Conservation (phyloP, 1,140 invertebrate genomes). For the Pseudoatta argentina region DNA sequence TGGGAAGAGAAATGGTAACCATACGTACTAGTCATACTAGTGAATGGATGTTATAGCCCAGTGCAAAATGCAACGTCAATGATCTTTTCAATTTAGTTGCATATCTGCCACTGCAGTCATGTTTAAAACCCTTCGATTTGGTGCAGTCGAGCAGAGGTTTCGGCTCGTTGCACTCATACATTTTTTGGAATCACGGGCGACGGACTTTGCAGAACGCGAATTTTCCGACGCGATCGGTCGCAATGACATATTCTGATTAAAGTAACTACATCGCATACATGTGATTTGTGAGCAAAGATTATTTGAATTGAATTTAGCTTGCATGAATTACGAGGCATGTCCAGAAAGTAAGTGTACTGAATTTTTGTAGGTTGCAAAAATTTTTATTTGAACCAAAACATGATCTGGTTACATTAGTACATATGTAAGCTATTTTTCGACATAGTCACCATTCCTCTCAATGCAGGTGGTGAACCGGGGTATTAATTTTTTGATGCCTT, state of each 20-base stretch:
- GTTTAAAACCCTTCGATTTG: constrained; percentile 58
- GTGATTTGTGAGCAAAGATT: neutral
- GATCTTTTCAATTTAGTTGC: constrained; percentile 39
- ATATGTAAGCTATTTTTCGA: no score
- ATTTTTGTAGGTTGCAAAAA: no score
- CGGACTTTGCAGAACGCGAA: neutral
- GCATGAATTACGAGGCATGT: no score
- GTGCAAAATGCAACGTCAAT: constrained; percentile 44
- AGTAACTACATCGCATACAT: neutral
- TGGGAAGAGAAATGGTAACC: constrained; percentile 24
- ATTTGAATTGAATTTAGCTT: neutral
- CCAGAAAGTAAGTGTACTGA: no score
- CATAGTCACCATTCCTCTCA: no score
- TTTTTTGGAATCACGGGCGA: neutral
- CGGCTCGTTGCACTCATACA: constrained; percentile 42
- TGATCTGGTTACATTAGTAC: no score
- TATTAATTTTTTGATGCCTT: no score
- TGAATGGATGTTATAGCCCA: constrained; percentile 19
- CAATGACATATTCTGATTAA: constrained; percentile 42
- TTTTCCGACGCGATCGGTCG: constrained; percentile 36
- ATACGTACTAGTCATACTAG: neutral
- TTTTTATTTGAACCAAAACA: no score
- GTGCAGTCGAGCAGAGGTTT: constrained; percentile 22
- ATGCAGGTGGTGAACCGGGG: no score
- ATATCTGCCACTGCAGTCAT: neutral